A percentile compares a stretch with the other conserved stretches of the same genome.
Evolutionary conservation across 2,797 vertebrate genomes (phyloP).

Genomic region (Rhodeus uyekii): DNA sequence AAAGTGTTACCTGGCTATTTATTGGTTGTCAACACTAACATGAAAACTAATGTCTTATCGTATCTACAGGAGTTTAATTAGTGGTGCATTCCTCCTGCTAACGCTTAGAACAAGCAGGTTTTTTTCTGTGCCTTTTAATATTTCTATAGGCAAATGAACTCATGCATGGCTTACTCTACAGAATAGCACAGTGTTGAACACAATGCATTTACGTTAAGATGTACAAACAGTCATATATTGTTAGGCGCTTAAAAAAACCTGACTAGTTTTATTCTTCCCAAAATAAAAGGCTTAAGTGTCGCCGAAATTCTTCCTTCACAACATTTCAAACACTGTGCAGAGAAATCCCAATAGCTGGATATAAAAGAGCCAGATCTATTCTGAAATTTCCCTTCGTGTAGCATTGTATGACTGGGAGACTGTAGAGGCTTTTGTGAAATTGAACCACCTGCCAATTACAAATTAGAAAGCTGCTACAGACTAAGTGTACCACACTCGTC

Average conservation of each 20-base stretch:
- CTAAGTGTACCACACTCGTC: conserved; percentile 67
- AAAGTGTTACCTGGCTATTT: too few species aligned
- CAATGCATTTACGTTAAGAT: background rate
- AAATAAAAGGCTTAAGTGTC: conserved; percentile 18
- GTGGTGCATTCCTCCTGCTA: background rate
- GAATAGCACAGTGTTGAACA: background rate
- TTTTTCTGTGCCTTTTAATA: background rate
- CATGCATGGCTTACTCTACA: background rate
- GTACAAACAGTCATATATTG: background rate
- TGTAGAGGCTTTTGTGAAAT: conserved; percentile 76
- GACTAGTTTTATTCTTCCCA: background rate
- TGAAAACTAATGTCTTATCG: background rate
- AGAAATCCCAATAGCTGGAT: conserved; percentile 54
- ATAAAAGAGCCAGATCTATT: conserved; percentile 71
- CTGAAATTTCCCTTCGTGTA: conserved; percentile 67
- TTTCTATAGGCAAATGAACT: background rate
- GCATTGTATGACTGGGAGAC: conserved; percentile 63
- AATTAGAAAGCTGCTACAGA: conserved; percentile 79
- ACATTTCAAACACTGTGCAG: conserved; percentile 46
- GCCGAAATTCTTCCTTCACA: background rate
- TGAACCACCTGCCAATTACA: conserved; percentile 81
- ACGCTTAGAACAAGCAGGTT: background rate
- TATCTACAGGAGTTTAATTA: background rate
- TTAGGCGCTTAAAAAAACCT: background rate
- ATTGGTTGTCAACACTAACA: background rate